These are phyloP conservation scores for Ceriagrion tenellum DNA, from an alignment of 2,888 invertebrate genomes.

Conservation along the genomic window DNA sequence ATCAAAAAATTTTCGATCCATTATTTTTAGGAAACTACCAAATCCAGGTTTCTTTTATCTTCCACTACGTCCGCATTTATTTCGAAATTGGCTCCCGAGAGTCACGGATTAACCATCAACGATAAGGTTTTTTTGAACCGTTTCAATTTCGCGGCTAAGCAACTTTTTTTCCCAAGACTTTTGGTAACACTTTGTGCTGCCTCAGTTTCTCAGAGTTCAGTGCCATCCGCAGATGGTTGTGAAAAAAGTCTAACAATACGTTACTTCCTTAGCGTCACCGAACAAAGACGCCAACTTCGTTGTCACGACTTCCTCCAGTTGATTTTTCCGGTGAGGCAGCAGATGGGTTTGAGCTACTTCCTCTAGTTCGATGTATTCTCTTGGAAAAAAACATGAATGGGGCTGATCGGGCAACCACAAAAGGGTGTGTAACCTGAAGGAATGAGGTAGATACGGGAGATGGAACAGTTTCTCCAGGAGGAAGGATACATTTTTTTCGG, in stretches of 20 bases:
- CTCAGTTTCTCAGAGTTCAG: not conserved
- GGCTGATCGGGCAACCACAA: not conserved
- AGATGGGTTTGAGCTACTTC: not conserved
- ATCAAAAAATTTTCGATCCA: no score
- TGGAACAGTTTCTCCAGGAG: not conserved
- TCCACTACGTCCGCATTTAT: no score
- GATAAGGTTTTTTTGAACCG: no score
- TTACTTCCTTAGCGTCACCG: no score
- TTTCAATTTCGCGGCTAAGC: no score
- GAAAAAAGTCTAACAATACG: not conserved
- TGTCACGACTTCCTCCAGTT: not conserved
- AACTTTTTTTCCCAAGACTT: not conserved
- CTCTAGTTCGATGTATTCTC: not conserved
- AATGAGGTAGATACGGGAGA: not conserved
- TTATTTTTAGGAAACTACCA: no score
- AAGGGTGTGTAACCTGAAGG: not conserved
- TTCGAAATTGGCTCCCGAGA: no score
- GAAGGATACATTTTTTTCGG: not conserved
- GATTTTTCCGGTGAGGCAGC: not conserved
- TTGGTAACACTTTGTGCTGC: not conserved
- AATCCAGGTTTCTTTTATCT: no score
- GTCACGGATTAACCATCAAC: no score
- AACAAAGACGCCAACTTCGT: no score
- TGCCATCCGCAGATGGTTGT: not conserved
- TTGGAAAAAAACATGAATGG: not conserved